Conservation (phyloP, 2,797 vertebrate genomes). For the Peromyscus nudipes region DNA sequence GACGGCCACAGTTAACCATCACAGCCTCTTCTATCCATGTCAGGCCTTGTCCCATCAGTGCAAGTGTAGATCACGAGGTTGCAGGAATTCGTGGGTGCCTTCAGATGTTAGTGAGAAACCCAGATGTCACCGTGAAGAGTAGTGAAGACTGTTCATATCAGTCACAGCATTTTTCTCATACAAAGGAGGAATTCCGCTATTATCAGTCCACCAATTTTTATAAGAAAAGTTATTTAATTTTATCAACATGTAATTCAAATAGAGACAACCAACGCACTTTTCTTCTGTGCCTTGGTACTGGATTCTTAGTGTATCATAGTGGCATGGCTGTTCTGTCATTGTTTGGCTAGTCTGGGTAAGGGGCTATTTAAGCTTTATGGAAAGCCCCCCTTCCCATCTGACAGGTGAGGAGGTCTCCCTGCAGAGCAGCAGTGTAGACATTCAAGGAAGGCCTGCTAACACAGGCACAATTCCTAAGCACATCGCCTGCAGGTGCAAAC, state of each 20-base stretch:
- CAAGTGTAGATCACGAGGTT: not conserved
- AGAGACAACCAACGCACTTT: not conserved
- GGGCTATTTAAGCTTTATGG: not conserved
- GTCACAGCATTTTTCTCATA: not conserved
- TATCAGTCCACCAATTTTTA: conserved; percentile 9
- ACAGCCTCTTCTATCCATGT: not conserved
- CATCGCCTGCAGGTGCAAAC: not conserved
- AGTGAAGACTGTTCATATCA: not conserved
- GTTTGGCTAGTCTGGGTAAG: not conserved
- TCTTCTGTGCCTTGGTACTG: conserved; percentile 7
- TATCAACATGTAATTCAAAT: conserved; percentile 13
- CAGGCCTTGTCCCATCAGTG: not conserved
- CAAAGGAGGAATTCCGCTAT: not conserved
- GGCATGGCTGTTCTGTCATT: not conserved
- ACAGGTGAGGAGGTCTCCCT: not conserved
- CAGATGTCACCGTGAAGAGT: not conserved
- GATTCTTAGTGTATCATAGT: not conserved
- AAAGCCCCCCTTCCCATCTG: not conserved
- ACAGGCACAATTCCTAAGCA: not conserved
- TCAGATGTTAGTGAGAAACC: conserved; percentile 51
- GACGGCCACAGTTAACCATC: too few relatives aligned
- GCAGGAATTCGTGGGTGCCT: not conserved
- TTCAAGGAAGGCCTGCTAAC: not conserved
- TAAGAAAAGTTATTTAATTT: conserved; percentile 48
- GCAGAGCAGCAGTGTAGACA: not conserved